A percentile compares a stretch with the other conserved stretches of the same genome.
Conservation (phyloP, 2,797 vertebrate species). For the Oreortyx pictus region DNA sequence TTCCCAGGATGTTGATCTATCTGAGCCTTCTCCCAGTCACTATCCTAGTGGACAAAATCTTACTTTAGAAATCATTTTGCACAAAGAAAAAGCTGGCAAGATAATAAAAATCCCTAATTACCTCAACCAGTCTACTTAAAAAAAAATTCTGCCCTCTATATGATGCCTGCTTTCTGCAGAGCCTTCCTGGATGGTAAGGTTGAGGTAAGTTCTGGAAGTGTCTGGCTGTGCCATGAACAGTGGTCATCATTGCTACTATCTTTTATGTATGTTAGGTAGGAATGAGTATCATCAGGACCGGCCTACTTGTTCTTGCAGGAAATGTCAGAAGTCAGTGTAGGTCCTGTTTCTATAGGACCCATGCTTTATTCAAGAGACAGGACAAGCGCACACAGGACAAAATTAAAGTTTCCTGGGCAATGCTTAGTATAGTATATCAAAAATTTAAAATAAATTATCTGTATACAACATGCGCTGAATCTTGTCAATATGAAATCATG, state of each 20-base stretch:
- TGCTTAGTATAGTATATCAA: background rate
- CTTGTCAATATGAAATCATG: slow-evolving; percentile 42
- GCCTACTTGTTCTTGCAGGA: background rate
- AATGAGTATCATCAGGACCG: background rate
- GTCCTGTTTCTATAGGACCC: background rate
- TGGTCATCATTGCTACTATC: background rate
- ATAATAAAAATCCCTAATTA: background rate
- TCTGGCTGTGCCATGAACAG: rapidly evolving
- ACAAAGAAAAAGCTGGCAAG: background rate
- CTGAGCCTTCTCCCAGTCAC: background rate
- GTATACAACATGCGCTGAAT: slow-evolving; percentile 41
- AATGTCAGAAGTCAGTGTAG: background rate
- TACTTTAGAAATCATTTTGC: background rate
- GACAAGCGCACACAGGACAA: background rate
- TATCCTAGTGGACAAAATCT: background rate
- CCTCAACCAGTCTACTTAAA: background rate
- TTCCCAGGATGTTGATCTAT: background rate
- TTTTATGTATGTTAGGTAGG: background rate
- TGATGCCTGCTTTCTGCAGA: background rate
- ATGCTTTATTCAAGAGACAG: background rate
- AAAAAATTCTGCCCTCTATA: background rate
- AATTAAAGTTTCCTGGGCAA: background rate
- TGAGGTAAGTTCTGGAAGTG: background rate
- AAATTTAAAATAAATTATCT: slow-evolving; percentile 38
- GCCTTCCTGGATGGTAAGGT: background rate